These are phyloP conservation scores for Plotosus lineatus DNA, from an alignment of 2,113 vertebrate species.

Conservation along the genomic window DNA sequence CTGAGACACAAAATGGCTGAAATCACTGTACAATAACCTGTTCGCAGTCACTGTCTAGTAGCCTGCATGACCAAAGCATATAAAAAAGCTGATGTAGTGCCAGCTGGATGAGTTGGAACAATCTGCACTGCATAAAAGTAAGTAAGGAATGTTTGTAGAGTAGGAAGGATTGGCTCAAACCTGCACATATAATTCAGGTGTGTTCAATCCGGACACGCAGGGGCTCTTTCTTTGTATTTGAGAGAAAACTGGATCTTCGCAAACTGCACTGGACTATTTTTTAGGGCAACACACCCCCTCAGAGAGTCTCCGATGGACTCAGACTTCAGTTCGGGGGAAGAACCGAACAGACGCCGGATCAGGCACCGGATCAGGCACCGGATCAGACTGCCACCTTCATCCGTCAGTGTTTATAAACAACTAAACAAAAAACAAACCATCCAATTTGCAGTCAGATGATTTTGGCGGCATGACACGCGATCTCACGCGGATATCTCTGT, in stretches of 20 bases:
- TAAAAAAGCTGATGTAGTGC: not conserved
- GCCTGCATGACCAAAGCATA: not conserved
- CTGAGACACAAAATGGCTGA: conserved; percentile 9
- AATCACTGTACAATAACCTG: conserved; percentile 12
- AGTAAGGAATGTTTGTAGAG: not conserved
- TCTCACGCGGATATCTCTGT: not conserved
- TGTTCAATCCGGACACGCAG: not conserved
- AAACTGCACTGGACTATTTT: conserved; percentile 40
- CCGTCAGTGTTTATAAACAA: not conserved
- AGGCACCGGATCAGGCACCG: not conserved
- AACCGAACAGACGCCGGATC: not conserved
- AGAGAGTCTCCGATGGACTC: conserved; percentile 41
- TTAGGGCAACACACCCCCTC: conserved; percentile 53
- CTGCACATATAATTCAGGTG: conserved; percentile 3
- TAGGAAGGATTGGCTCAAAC: conserved; percentile 2
- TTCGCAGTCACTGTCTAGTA: not conserved
- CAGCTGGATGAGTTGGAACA: not conserved
- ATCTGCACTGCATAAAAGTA: not conserved
- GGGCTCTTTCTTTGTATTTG: not conserved
- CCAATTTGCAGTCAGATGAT: not conserved
- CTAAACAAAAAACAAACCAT: not conserved
- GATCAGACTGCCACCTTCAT: not conserved
- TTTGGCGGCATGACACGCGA: not conserved
- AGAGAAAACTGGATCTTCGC: conserved; percentile 11
- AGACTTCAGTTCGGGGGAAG: conserved; percentile 13